These are phyloP conservation scores for Noctua pronuba DNA, from an alignment of 2,888 invertebrate genomes.

Conservation along the genomic window DNA sequence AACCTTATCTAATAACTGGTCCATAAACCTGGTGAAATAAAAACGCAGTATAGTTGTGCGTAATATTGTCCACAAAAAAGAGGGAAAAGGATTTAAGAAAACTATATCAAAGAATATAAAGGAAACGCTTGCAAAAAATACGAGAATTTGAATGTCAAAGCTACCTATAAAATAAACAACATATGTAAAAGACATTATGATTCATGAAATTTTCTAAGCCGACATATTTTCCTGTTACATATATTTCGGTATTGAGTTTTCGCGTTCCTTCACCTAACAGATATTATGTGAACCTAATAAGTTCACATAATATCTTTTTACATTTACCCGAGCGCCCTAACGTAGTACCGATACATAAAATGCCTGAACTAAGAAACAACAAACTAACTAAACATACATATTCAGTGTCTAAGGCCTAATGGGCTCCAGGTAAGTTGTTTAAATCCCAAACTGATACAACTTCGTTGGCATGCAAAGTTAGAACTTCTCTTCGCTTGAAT, in stretches of 20 bases:
- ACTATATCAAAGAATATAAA: conserved; percentile 15
- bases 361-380: conserved; percentile 44
- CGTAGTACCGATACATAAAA: conserved; percentile 21
- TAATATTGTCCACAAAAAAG: conserved; percentile 52
- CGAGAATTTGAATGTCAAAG: neutral
- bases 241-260: neutral
- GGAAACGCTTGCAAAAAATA: conserved; percentile 7
- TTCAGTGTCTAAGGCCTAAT: conserved; percentile 35
- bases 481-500: conserved; percentile 38
- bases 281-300: too few relatives aligned
- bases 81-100: conserved; percentile 32
- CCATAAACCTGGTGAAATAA: conserved; percentile 66
- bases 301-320: neutral
- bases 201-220: neutral
- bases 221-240: conserved; percentile 1
- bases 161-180: neutral
- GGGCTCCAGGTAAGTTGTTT: conserved; percentile 22
- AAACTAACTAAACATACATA: conserved; percentile 32
- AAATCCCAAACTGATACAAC: conserved; percentile 37
- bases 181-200: neutral
- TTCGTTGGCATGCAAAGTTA: conserved; percentile 23
- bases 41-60: conserved; percentile 66
- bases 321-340: conserved; percentile 9
- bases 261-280: neutral
- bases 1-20: conserved; percentile 69